phyloP scores from a whole-genome alignment of 2,797 vertebrate genomes.

The Clarias laeviceps region DNA sequence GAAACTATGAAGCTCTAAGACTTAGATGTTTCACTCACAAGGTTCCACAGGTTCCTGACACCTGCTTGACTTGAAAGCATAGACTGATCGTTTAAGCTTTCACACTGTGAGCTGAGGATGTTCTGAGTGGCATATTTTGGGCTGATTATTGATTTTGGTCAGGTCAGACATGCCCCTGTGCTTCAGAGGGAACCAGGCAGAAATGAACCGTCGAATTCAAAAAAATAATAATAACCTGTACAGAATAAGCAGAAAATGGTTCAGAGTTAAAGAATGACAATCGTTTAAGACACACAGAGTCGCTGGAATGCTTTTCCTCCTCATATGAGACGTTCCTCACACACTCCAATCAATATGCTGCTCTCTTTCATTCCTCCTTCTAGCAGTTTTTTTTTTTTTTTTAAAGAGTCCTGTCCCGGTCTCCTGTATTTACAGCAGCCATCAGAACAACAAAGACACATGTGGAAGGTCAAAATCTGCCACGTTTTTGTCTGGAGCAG shows the following conservation, averaged over 20 bases:
- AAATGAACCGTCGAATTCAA: slow-evolving; percentile 23
- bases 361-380: neutral
- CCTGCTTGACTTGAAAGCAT: neutral
- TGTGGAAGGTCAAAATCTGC: slow-evolving; percentile 36
- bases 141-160: neutral
- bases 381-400: neutral
- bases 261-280: slow-evolving; percentile 9
- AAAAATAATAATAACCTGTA: slow-evolving; percentile 51
- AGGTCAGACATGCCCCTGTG: slow-evolving; percentile 42
- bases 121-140: neutral
- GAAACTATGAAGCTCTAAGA: neutral
- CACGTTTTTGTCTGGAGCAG: slow-evolving; percentile 33
- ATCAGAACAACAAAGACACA: slow-evolving; percentile 32
- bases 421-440: slow-evolving; percentile 52
- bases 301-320: slow-evolving; percentile 35
- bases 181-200: slow-evolving; percentile 46
- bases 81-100: neutral
- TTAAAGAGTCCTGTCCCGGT: slow-evolving; percentile 18
- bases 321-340: slow-evolving; percentile 1
- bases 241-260: slow-evolving; percentile 5
- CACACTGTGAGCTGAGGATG: neutral
- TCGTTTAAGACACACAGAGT: slow-evolving; percentile 47
- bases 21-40: neutral
- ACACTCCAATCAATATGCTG: neutral
- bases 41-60: neutral